phyloP scores from a whole-genome alignment of 2,888 invertebrate genomes.

The Ariolimax columbianus region DNA sequence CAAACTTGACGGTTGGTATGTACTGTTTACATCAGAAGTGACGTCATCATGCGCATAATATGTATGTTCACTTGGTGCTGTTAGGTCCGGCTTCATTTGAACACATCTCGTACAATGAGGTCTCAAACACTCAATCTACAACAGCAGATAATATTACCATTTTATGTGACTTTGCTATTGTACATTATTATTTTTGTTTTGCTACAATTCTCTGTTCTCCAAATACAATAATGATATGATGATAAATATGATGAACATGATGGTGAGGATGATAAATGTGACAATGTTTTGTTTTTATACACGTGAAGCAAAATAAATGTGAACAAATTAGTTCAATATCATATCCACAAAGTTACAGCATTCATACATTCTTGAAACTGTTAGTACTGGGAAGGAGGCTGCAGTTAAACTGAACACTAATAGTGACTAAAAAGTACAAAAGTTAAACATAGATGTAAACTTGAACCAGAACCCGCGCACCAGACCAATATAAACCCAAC shows the following conservation, averaged over 20 bases:
- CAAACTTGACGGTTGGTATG: too few species aligned
- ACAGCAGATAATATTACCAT: too few species aligned
- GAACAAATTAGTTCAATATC: conserved; percentile 15
- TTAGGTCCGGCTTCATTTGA: too few species aligned
- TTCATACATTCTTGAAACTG: not conserved
- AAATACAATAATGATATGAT: not conserved
- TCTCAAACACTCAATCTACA: too few species aligned
- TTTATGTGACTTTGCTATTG: not conserved
- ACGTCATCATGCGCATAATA: too few species aligned
- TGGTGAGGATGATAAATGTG: not conserved
- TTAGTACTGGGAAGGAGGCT: not conserved
- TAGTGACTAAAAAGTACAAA: not conserved
- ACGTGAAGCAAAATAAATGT: not conserved
- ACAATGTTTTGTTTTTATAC: conserved; percentile 6
- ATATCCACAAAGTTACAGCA: not conserved
- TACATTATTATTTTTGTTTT: not conserved
- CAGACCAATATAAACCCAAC: too few species aligned
- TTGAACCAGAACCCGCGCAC: too few species aligned
- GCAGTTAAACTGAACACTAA: not conserved
- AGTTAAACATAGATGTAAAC: too few species aligned
- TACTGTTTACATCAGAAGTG: too few species aligned
- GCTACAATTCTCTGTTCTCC: not conserved
- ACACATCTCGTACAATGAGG: too few species aligned
- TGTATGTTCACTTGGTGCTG: too few species aligned
- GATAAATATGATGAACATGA: not conserved